Percentiles rank a stretch among this genome's conserved stretches.
Conservation (phyloP, 2,888 invertebrate genomes). For the Liodrosophila aerea region DNA sequence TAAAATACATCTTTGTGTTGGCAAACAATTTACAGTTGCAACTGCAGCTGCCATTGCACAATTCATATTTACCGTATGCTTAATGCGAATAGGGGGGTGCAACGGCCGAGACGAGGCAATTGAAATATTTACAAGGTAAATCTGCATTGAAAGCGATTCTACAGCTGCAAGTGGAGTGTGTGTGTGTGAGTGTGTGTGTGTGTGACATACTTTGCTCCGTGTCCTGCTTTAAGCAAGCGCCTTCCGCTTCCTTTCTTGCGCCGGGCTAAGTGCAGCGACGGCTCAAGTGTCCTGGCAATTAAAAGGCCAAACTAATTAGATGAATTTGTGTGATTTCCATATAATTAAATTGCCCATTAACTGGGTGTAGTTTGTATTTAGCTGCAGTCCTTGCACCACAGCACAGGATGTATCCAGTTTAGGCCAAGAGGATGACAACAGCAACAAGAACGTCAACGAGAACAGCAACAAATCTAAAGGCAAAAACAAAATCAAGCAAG, state of each 20-base stretch:
- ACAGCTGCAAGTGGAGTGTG: neutral
- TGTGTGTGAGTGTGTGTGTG: neutral
- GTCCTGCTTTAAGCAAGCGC: neutral
- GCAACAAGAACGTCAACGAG: neutral
- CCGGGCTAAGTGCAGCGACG: slow-evolving; percentile 22
- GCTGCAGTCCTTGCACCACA: slow-evolving; percentile 10
- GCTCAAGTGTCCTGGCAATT: slow-evolving; percentile 68
- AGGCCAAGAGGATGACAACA: slow-evolving; percentile 19
- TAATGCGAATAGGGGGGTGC: neutral
- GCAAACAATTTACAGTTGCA: slow-evolving; percentile 2
- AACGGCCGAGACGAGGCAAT: slow-evolving; percentile 10
- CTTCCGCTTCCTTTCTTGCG: neutral
- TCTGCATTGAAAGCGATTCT: slow-evolving; percentile 5
- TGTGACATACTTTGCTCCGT: slow-evolving; percentile 47
- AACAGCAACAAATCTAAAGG: neutral
- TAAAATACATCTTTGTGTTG: neutral
- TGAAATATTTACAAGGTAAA: slow-evolving; percentile 42
- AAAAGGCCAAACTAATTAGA: slow-evolving; percentile 77
- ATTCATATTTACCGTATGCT: neutral
- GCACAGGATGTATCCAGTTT: slow-evolving; percentile 37
- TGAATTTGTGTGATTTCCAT: slow-evolving; percentile 78
- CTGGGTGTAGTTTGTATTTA: slow-evolving; percentile 36
- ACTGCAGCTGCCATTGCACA: too few relatives aligned
- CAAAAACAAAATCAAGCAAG: too few relatives aligned
- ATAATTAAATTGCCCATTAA: slow-evolving; percentile 78